Conservation (phyloP, 1,140 invertebrate genomes). For the Lasioglossum baleicum region DNA sequence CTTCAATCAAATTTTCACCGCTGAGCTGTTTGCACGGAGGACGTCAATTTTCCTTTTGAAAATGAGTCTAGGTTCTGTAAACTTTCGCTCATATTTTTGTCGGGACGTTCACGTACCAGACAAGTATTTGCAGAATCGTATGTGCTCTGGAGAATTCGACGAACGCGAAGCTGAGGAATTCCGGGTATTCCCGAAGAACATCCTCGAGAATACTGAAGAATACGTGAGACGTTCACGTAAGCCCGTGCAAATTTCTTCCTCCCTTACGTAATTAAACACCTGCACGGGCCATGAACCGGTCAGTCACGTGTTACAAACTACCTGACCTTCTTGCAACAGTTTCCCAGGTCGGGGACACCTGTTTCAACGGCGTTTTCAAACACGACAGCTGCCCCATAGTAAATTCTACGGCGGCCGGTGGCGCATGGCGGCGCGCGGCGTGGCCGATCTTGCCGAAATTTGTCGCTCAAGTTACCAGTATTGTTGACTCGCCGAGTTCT, state of each 20-base stretch:
- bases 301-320: conserved; percentile 42
- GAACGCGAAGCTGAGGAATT: neutral
- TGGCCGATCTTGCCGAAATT: neutral
- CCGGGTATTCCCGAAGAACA: neutral
- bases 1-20: too few relatives aligned
- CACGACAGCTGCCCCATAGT: conserved; percentile 12
- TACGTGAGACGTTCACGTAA: neutral
- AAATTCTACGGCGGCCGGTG: neutral
- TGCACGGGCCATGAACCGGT: conserved; percentile 24
- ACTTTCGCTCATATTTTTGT: too few relatives aligned
- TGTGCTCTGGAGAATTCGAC: neutral
- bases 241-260: conserved; percentile 17
- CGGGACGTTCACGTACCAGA: neutral
- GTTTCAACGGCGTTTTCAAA: conserved; percentile 21
- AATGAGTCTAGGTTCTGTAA: too few relatives aligned
- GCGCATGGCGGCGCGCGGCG: neutral
- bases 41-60: too few relatives aligned
- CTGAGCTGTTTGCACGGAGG: too few relatives aligned
- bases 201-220: neutral
- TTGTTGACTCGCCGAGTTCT: neutral
- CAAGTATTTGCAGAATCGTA: neutral
- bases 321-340: conserved; percentile 28
- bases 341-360: conserved; percentile 34
- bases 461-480: too few relatives aligned
- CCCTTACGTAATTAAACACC: conserved; percentile 43